phyloP scores from a whole-genome alignment of 2,888 invertebrate species.

The Chalcis sispes region DNA sequence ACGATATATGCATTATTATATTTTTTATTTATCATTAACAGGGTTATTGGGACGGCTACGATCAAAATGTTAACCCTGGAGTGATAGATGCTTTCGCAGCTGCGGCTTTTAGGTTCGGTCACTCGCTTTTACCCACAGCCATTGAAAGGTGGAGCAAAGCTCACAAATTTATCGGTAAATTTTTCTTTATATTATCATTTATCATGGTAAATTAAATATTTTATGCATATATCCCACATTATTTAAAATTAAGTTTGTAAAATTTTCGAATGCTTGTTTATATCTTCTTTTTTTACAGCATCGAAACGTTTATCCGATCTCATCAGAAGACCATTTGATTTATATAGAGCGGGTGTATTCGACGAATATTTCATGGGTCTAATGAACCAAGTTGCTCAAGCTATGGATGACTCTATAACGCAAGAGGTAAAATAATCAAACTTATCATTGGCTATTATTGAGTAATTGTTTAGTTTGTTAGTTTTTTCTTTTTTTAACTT shows the following conservation, averaged over 20 bases:
- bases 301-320: conserved; percentile 92
- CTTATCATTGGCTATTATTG: too few species aligned
- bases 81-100: conserved; percentile 94
- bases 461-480: too few species aligned
- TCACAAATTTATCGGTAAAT: conserved; percentile 94
- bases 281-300: conserved; percentile 78
- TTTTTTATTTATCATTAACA: conserved; percentile 34
- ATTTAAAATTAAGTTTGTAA: too few species aligned
- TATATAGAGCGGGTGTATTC: conserved; percentile 92
- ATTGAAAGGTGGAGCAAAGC: conserved; percentile 96
- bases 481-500: too few species aligned
- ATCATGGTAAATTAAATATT: too few species aligned
- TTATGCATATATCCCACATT: too few species aligned
- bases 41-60: conserved; percentile 88
- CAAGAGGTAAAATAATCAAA: conserved; percentile 79
- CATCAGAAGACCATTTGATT: conserved; percentile 91
- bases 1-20: too few species aligned
- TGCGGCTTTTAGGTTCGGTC: conserved; percentile 94
- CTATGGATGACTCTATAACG: conserved; percentile 96
- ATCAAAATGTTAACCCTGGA: conserved; percentile 89
- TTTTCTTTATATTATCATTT: too few species aligned
- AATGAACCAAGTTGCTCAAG: conserved; percentile 95
- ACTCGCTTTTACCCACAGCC: conserved; percentile 91
- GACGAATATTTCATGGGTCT: conserved; percentile 95
- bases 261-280: conserved; percentile 1